Conservation (phyloP, 2,888 invertebrate genomes). For the Eupithecia subumbrata region DNA sequence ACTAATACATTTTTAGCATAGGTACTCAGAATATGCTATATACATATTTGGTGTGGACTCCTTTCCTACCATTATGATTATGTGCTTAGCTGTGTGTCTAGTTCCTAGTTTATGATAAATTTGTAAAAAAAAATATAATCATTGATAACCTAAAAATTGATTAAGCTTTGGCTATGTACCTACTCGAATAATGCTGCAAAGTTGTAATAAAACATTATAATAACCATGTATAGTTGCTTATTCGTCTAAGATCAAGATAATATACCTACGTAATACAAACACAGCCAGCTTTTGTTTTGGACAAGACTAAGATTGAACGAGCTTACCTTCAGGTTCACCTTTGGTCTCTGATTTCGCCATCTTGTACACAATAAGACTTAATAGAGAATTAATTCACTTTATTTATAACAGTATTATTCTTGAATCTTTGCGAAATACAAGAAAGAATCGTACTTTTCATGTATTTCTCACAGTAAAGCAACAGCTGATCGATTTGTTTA, state of each 20-base stretch:
- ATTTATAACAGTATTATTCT: neutral
- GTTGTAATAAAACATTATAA: neutral
- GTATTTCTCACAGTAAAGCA: constrained; percentile 14
- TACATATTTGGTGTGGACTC: too few species aligned
- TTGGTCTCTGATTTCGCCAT: constrained; percentile 54
- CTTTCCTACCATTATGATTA: neutral
- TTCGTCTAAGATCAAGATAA: neutral
- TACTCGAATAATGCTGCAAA: neutral
- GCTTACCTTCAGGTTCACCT: constrained; percentile 54
- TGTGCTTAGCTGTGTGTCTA: neutral
- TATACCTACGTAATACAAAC: neutral
- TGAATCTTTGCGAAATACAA: neutral
- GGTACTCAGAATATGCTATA: too few species aligned
- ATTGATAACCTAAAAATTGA: neutral
- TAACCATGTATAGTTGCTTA: neutral
- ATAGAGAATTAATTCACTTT: neutral
- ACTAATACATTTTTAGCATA: too few species aligned
- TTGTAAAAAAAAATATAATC: neutral
- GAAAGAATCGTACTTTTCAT: constrained; percentile 12
- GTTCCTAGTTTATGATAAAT: too few species aligned
- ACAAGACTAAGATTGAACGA: neutral
- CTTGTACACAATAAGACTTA: constrained; percentile 1
- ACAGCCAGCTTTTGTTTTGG: neutral
- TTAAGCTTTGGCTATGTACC: neutral
- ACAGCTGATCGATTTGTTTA: constrained; percentile 41